phyloP scores from a whole-genome alignment of 2,797 vertebrate genomes.

The Notolabrus celidotus region DNA sequence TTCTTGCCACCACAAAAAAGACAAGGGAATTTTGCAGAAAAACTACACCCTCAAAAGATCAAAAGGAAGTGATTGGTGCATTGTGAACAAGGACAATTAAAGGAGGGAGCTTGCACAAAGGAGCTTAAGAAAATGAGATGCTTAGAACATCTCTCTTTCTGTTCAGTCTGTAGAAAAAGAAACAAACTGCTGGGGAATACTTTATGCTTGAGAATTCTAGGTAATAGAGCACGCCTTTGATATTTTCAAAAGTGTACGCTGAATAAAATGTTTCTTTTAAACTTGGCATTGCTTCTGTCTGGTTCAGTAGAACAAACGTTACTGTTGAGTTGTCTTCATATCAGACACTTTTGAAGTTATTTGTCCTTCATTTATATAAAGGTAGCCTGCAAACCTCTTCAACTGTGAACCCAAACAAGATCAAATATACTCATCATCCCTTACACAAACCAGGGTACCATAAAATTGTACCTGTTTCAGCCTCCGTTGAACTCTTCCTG shows the following conservation, averaged over 20 bases:
- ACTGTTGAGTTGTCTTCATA: background rate
- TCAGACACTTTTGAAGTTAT: conserved; percentile 2
- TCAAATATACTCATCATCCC: background rate
- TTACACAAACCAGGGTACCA: background rate
- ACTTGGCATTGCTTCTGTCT: background rate
- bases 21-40: conserved; percentile 22
- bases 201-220: conserved; percentile 8
- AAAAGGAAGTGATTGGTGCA: conserved; percentile 17
- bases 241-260: background rate
- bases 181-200: conserved; percentile 17
- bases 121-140: conserved; percentile 21
- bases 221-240: background rate
- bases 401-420: background rate
- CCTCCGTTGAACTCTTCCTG: conserved; percentile 79
- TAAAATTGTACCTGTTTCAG: conserved; percentile 85
- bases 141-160: background rate
- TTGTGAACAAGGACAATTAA: conserved; percentile 16
- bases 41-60: conserved; percentile 12
- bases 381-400: background rate
- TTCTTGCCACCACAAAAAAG: conserved; percentile 13
- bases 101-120: conserved; percentile 15
- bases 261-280: conserved; percentile 10
- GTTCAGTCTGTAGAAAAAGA: conserved; percentile 21
- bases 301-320: background rate
- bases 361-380: background rate